These are phyloP conservation scores for Scartelaos histophorus DNA, from an alignment of 2,113 vertebrate species.

Conservation along the genomic window DNA sequence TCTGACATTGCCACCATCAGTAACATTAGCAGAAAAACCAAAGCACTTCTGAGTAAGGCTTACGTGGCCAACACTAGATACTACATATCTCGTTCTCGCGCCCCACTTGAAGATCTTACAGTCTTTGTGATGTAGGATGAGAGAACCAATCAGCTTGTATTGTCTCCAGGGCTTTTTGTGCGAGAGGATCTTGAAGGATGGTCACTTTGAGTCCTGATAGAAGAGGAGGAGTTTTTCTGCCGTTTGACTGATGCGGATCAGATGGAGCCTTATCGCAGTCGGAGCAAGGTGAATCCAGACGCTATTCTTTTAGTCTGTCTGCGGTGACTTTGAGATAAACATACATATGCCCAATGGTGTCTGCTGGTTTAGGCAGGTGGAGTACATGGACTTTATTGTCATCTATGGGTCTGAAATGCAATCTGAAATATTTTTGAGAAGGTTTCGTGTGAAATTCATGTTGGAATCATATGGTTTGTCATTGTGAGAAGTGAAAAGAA, in stretches of 20 bases:
- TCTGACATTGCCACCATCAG: no score
- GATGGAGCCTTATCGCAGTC: constrained; percentile 63
- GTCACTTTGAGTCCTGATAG: constrained; percentile 57
- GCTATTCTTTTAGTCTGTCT: constrained; percentile 36
- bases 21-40: neutral
- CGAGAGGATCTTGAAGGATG: constrained; percentile 29
- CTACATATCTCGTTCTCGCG: constrained; percentile 33
- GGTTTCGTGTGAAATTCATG: neutral
- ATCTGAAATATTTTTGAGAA: neutral
- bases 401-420: neutral
- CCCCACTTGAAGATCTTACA: constrained; percentile 6
- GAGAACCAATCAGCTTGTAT: constrained; percentile 26
- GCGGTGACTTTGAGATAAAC: neutral
- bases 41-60: constrained; percentile 33
- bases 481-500: neutral
- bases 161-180: constrained; percentile 13
- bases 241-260: constrained; percentile 58
- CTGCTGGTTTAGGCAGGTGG: neutral
- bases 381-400: neutral
- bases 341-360: neutral
- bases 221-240: constrained; percentile 23
- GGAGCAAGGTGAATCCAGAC: constrained; percentile 52
- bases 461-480: neutral
- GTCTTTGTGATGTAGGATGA: neutral
- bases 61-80: constrained; percentile 43